These are phyloP conservation scores for Pachyseris speciosa DNA, from an alignment of 64 coral and sea anemone genomes.

Conservation along the genomic window DNA sequence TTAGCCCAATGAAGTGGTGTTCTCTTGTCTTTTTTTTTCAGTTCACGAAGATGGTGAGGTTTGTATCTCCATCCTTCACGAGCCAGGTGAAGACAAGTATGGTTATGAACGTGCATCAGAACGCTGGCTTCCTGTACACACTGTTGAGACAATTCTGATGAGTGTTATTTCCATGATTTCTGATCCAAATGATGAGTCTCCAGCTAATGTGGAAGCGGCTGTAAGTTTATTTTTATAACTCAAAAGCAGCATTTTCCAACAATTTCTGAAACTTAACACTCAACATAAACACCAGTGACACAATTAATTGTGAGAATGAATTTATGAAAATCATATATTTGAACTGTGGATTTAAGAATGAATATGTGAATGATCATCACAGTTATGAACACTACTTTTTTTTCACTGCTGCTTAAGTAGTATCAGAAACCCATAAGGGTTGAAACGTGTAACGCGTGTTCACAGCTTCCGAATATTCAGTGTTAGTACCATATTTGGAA, in stretches of 20 bases:
- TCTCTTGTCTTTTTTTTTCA: conserved; percentile 3
- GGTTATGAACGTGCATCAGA: conserved; percentile 93
- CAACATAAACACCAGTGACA: background rate
- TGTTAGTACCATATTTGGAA: too few relatives aligned
- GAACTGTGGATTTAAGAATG: too few relatives aligned
- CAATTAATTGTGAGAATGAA: too few relatives aligned
- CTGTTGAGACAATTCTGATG: conserved; percentile 95
- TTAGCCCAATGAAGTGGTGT: background rate
- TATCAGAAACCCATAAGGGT: too few relatives aligned
- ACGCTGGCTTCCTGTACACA: conserved; percentile 94
- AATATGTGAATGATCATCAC: too few relatives aligned
- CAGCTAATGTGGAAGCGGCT: conserved; percentile 98
- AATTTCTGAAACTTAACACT: too few relatives aligned
- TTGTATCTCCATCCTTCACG: conserved; percentile 98
- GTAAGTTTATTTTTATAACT: conserved; percentile 83
- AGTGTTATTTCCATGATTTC: conserved; percentile 99
- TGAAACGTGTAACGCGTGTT: too few relatives aligned
- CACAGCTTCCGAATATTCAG: too few relatives aligned
- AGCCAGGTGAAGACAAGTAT: conserved; percentile 98
- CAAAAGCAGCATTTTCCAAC: too few relatives aligned
- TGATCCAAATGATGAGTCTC: conserved; percentile 99
- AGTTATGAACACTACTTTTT: too few relatives aligned
- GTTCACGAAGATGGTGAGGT: conserved; percentile 97
- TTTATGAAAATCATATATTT: too few relatives aligned
- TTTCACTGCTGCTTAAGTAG: too few relatives aligned